A percentile compares a stretch with the other conserved stretches of the same genome.
Conservation (phyloP, 2,113 vertebrate species). For the Hyaena hyaena region DNA sequence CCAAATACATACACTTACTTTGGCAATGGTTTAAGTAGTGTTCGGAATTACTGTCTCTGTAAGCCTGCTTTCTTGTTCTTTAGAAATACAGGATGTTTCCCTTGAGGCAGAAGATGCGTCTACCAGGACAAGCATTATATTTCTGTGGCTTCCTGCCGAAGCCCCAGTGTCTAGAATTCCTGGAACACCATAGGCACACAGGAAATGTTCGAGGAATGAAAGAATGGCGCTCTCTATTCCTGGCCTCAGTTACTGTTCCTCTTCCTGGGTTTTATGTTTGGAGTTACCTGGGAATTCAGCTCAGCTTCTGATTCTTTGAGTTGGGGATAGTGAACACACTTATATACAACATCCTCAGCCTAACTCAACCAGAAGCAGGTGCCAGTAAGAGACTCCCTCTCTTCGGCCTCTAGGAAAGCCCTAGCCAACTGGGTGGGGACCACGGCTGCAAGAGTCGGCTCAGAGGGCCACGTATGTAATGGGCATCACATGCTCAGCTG, state of each 20-base stretch:
- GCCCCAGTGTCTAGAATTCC: too few relatives aligned
- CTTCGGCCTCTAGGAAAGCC: neutral
- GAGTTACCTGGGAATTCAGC: too few relatives aligned
- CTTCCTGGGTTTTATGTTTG: neutral
- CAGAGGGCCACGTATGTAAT: neutral
- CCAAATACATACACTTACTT: neutral
- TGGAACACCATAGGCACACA: neutral
- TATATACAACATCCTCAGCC: too few relatives aligned
- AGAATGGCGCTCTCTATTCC: too few relatives aligned
- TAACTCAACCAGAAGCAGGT: neutral
- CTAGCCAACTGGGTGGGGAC: too few relatives aligned
- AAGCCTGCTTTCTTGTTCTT: neutral
- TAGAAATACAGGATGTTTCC: neutral
- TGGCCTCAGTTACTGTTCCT: accelerated
- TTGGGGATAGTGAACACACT: neutral
- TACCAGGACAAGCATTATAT: accelerated
- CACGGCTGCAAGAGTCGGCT: too few relatives aligned
- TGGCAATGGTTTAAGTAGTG: neutral
- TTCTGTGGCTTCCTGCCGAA: neutral
- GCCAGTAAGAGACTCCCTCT: neutral
- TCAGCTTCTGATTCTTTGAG: neutral
- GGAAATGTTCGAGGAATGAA: neutral
- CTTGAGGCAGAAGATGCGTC: neutral
- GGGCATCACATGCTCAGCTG: accelerated
- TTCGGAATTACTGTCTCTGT: neutral